Conservation (phyloP, 2,797 vertebrate genomes). For the Chelon labrosus region DNA sequence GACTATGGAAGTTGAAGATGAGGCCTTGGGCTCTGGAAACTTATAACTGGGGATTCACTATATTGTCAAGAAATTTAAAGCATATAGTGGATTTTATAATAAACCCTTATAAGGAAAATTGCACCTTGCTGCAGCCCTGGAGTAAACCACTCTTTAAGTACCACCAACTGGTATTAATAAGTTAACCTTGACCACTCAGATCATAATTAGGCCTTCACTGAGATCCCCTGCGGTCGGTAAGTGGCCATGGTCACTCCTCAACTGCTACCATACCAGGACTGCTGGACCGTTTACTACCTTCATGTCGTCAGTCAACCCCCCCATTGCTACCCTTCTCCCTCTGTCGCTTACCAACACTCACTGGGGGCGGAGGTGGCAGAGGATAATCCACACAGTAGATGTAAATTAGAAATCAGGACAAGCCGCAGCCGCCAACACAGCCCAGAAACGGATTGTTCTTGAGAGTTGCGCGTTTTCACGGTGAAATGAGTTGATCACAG, state of each 20-base stretch:
- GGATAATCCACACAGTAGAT: conserved; percentile 29
- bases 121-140: neutral
- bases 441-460: neutral
- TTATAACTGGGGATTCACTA: no score
- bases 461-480: neutral
- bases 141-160: neutral
- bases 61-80: no score
- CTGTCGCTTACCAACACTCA: conserved; percentile 37
- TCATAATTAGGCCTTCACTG: conserved; percentile 28
- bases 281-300: neutral
- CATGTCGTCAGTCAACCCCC: neutral
- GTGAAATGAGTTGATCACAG: conserved; percentile 27
- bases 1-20: no score
- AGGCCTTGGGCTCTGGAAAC: no score
- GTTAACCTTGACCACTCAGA: neutral
- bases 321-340: neutral
- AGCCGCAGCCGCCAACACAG: neutral
- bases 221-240: conserved; percentile 42
- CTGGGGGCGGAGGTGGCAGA: conserved; percentile 33
- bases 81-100: no score
- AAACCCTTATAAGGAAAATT: no score
- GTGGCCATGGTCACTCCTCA: conserved; percentile 11
- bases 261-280: neutral
- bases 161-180: neutral
- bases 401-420: conserved; percentile 27